Conservation (phyloP, 1,140 invertebrate genomes). For the Elysia chlorotica region DNA sequence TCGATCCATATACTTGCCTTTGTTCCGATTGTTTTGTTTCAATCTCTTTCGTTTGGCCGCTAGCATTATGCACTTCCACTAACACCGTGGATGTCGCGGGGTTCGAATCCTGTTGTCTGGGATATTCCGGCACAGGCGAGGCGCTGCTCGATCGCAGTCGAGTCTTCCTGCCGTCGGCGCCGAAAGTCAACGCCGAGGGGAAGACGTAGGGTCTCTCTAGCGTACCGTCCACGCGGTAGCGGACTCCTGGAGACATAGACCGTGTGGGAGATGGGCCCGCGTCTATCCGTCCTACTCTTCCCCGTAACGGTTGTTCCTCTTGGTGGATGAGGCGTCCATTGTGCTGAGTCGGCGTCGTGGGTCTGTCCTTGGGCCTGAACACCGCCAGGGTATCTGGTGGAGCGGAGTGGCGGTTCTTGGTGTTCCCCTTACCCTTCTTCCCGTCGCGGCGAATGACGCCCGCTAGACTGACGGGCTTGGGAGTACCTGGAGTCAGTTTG, state of each 20-base stretch:
- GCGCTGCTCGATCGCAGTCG: not conserved
- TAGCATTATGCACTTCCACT: conserved; percentile 5
- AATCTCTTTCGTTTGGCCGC: not conserved
- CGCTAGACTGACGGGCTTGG: not conserved
- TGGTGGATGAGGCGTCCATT: not conserved
- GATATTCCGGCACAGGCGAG: no score
- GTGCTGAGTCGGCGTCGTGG: no score
- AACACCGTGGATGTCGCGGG: not conserved
- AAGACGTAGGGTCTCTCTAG: conserved; percentile 13
- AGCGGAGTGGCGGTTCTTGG: no score
- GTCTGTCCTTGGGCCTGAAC: not conserved
- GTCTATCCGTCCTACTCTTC: no score
- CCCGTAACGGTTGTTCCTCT: not conserved
- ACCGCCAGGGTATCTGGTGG: no score
- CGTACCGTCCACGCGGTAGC: not conserved
- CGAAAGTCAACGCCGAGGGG: conserved; percentile 7
- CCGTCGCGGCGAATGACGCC: no score
- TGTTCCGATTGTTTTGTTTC: not conserved
- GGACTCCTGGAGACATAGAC: not conserved
- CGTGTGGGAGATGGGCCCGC: no score
- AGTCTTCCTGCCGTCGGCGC: conserved; percentile 3
- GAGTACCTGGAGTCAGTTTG: not conserved
- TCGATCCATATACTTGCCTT: no score
- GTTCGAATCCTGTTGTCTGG: not conserved
- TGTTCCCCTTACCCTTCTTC: no score